Conservation (phyloP, 2,113 vertebrate genomes). For the Sapayoa aenigma region DNA sequence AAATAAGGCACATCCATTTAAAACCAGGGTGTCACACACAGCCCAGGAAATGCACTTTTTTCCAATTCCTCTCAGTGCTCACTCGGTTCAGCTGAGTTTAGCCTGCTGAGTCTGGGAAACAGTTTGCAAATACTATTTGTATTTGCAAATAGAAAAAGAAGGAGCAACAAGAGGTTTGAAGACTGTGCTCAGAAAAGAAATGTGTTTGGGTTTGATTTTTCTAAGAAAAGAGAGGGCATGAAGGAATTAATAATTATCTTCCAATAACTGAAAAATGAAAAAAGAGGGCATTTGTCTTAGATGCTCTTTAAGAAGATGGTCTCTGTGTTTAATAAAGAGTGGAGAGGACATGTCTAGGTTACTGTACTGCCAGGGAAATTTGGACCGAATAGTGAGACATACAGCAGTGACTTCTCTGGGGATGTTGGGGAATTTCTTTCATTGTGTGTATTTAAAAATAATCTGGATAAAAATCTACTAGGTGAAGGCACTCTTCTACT, state of each 20-base stretch:
- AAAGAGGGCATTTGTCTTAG: background rate
- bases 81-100: background rate
- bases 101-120: background rate
- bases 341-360: background rate
- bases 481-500: background rate
- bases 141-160: no score
- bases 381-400: background rate
- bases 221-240: background rate
- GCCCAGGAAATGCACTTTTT: background rate
- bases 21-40: background rate
- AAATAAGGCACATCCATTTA: background rate
- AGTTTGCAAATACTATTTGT: background rate
- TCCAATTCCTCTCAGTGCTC: background rate
- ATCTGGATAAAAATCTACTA: background rate
- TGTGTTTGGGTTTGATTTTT: background rate
- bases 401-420: background rate
- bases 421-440: background rate
- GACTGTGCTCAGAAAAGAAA: background rate
- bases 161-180: background rate
- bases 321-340: background rate
- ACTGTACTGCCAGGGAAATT: background rate
- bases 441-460: background rate
- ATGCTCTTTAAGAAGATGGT: background rate
- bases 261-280: background rate
- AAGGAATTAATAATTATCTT: background rate